Evolutionary conservation across 1,140 invertebrate genomes (phyloP).

Genomic region (Zaprionus ornatus): DNA sequence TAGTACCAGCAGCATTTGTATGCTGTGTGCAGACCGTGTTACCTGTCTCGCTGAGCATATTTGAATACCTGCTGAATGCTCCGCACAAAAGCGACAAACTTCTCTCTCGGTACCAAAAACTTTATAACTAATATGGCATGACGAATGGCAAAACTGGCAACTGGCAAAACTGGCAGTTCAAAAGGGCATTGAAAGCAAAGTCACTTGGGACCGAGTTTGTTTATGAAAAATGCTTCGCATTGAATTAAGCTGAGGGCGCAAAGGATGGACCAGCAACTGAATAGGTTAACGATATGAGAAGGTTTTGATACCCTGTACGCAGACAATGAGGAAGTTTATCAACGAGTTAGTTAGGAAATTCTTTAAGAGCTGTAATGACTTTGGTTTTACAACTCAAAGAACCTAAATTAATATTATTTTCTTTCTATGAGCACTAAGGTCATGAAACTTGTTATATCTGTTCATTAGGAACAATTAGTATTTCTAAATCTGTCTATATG

Average conservation of each 20-base stretch:
- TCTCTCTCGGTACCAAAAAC: conserved; percentile 21
- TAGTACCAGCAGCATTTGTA: conserved; percentile 20
- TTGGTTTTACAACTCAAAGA: no score
- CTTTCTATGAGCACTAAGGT: no score
- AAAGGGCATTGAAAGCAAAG: conserved; percentile 35
- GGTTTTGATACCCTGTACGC: conserved; percentile 10
- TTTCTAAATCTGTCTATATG: no score
- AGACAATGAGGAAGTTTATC: not conserved
- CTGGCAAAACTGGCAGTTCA: conserved; percentile 29
- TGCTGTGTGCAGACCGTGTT: not conserved
- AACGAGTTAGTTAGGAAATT: not conserved
- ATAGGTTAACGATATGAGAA: conserved; percentile 9
- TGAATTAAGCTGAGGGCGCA: conserved; percentile 15
- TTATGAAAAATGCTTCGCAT: conserved; percentile 31
- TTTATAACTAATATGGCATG: conserved; percentile 50
- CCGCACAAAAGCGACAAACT: conserved; percentile 38
- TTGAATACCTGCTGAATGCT: conserved; percentile 43
- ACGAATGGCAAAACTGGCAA: conserved; percentile 41
- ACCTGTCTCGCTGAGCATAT: conserved; percentile 19
- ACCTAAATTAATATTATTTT: no score
- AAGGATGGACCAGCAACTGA: not conserved
- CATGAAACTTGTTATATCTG: not conserved
- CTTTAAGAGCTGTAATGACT: not conserved
- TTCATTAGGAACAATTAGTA: not conserved
- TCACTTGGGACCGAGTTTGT: conserved; percentile 11